Evolutionary conservation across 2,797 vertebrate species (phyloP), one percentile per base, ranked within the genome.

Genomic region (Epinephelus malabaricus): DNA sequence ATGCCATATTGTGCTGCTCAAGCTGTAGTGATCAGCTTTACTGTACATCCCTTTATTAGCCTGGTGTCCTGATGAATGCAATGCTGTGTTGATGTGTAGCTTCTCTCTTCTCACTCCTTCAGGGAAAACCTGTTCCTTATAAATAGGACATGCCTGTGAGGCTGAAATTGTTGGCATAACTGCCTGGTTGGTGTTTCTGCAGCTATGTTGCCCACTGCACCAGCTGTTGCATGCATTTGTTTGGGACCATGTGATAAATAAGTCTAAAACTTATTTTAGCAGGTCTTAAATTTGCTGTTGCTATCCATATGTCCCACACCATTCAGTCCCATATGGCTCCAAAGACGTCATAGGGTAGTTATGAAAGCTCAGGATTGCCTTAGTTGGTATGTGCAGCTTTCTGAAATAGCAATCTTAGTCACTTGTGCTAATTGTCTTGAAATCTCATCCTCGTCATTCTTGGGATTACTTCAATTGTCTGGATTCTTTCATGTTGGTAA

Each of bases 161-260:
- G 72, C 68, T 56, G 21, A 73, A 80, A 89, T 89, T 51, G 56
- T 85, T 84, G 40, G 51, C 75, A 90, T 92, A 64, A 59, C 80
- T 88, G 65, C 72, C 66, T 68, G 55, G 17, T 79, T 59, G 50
- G 43, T 77, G 27, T 85, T 78, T 83, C 72, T 80, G 64, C 71
- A 76, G 74, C 84, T 50, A 56, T 69, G 79, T 79, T 70, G 73
- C 60, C 56, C 51, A 64, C 46, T 77, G 64, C 70, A 38, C 69
- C 82, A 92, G 83, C 87, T 92, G 90, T 67, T 83, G 69, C n/a
- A 2, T 61, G 65, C 76, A 83, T 85, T 81, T 88, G 73, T 82
- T 82, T 84, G 80, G 75, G 61, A 82, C 63, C 75, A 74, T 69
- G 83, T 76, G 76, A 83, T 78, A 51, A 86, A 91, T 82, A 69